phyloP scores from a whole-genome alignment of 2,113 vertebrate species.

The Parotia lawesii region DNA sequence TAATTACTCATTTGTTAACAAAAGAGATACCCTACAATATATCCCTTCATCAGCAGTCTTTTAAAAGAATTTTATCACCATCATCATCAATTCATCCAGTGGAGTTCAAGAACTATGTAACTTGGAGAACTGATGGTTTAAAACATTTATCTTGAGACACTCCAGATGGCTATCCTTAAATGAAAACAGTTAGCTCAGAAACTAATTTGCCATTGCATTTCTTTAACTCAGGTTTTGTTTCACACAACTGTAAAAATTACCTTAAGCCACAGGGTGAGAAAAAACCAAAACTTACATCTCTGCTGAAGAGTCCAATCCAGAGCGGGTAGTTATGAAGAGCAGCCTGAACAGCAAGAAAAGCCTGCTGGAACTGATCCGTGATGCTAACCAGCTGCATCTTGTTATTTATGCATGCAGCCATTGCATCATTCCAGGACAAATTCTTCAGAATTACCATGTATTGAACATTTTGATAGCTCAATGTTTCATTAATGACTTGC shows the following conservation, averaged over 20 bases:
- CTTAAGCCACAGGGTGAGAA: neutral
- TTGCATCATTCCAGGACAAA: constrained; percentile 84
- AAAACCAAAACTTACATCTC: constrained; percentile 78
- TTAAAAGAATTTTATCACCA: neutral
- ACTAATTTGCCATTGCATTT: neutral
- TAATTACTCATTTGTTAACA: neutral
- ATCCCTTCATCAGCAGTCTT: neutral
- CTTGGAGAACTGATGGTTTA: neutral
- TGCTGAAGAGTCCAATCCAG: constrained; percentile 92
- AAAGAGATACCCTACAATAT: neutral
- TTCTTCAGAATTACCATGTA: constrained; percentile 80
- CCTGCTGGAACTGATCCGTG: constrained; percentile 81
- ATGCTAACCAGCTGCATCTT: constrained; percentile 86
- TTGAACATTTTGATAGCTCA: constrained; percentile 74
- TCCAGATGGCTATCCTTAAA: neutral
- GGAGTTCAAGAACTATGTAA: neutral
- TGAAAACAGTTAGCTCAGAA: neutral
- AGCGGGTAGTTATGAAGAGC: constrained; percentile 69
- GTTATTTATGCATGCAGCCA: constrained; percentile 69
- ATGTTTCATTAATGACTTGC: constrained; percentile 36
- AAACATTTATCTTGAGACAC: neutral
- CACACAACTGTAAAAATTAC: neutral
- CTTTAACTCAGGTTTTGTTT: neutral
- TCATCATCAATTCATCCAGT: neutral
- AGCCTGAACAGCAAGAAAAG: constrained; percentile 77